Base-by-base conservation (phyloP, 2,797 vertebrate genomes). In the Nothura maculosa region DNA sequence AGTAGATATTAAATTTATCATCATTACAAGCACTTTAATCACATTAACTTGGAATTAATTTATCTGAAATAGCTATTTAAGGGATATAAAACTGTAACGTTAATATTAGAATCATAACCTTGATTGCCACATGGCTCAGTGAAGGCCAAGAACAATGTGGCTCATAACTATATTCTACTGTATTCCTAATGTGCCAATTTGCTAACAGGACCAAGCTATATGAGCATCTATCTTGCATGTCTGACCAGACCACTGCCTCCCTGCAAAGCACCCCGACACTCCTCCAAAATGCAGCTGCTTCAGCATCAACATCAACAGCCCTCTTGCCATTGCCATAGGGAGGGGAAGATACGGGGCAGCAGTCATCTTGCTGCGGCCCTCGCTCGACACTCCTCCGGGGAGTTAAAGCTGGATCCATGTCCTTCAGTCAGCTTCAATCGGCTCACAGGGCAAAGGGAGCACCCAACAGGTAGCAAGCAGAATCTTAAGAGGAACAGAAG, bases 231-330 rank as follows among this genome's bases (percentile, higher is more conserved):
- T 38, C 36, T 45, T 16, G 11, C 30, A 7, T 10, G 55, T 43
- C 28, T 36, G 1, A 34, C 9, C 32, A 74, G 25, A 52, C 12
- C 4, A 14, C 38, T 11, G 45, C 20, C 42, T 8, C 22, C 54
- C 19, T 36, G 9, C 12, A 52, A 76, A n/a, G 22, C 11, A 77
- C 25, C 38, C 17, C 25, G 4, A 8, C 16, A 5, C 58, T 38
- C 17, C 15, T 19, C 68, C 22, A 4, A 10, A 8, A 55, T 19
- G 8, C 3, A 9, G 34, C 0, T 60, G 28, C 34, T 34, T 34
- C 0, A 27, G 30, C 11, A 42, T 8, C 3, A 34, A 11, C 3
- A 47, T 0, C 12, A 34, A 34, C 61, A 78, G 66, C 14, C 16
- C 13, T 42, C 52, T 38, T 21, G 0, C 4, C 25, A 2, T 34